Base-by-base conservation (phyloP, 1,140 invertebrate species). In the Tribolium madens region DNA sequence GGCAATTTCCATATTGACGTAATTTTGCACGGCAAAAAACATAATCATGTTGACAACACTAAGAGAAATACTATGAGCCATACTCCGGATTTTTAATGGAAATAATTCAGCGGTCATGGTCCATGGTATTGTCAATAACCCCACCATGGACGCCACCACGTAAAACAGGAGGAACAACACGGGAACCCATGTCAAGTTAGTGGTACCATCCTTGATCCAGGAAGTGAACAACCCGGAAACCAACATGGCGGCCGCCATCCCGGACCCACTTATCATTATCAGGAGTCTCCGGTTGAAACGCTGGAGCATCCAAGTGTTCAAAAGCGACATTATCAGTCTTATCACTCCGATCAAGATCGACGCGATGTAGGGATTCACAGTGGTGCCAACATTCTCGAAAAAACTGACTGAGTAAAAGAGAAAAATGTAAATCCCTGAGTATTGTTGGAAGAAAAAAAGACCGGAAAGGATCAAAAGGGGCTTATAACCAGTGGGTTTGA, bases 401-500 rank as follows among this genome's bases (percentile, higher is more conserved):
- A 89, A 90, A 52, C 89, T 89, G n/a, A 91, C 90, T 0, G 91
- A 88, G 78, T 91, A 92, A 79, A 92, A 93, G 26, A 92, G 87
- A 6, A 91, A 89, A 1, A 91, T 90, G 81, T 92, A 91, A 81
- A 91, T 88, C 17, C 90, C 90, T 17, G 87, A 86, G 36, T 89
- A 88, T 78, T 91, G 89, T 81, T 91, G 90, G 68, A 91, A 88
- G 1, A 87, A 83, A 75, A 91, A 91, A 3, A 91, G 83, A 0
- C 86, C 76, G 6, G 88, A 84, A 4, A 90, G 82, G 70, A 91
- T 87, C 1, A 87, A 26, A 77, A 90, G 83, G 0, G 90, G 89
- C 79, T 90, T 91, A 83, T 87, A 89, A 13, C 88, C 88, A 4
- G 87, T 89, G 7, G 89, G 88, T 53, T 87, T 86, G 0, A 85